These are phyloP conservation scores for Scolanthus callimorphus DNA, from an alignment of 92 coral and sea anemone genomes.

Conservation along the genomic window DNA sequence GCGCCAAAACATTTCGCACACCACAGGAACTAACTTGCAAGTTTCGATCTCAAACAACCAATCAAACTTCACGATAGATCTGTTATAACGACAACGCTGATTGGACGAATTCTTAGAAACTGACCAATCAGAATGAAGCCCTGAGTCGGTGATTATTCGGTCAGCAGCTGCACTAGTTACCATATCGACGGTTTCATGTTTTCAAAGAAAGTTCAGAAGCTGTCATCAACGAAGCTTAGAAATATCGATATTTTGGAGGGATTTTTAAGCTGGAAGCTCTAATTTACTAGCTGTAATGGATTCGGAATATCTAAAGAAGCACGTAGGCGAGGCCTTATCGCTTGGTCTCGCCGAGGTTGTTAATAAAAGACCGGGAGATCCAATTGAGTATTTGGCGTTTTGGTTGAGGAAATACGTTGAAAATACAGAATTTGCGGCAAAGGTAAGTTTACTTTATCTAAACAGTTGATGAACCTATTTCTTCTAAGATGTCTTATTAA, in stretches of 20 bases:
- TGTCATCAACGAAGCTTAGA: background rate
- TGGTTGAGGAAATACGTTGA: conserved; percentile 93
- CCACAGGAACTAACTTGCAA: too few relatives aligned
- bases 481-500: background rate
- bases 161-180: conserved; percentile 22
- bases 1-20: too few relatives aligned
- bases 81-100: too few relatives aligned
- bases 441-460: conserved; percentile 46
- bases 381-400: conserved; percentile 90
- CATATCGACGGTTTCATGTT: conserved; percentile 13
- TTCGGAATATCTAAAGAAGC: conserved; percentile 95
- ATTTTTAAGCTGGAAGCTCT: background rate
- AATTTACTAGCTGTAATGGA: conserved; percentile 53
- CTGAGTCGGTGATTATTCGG: too few relatives aligned
- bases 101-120: too few relatives aligned
- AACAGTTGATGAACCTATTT: background rate
- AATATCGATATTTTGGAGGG: conserved; percentile 1
- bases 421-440: conserved; percentile 68
- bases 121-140: too few relatives aligned
- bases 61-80: too few relatives aligned
- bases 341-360: conserved; percentile 90
- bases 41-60: too few relatives aligned
- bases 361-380: conserved; percentile 90
- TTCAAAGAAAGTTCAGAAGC: background rate
- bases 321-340: conserved; percentile 89